A percentile compares a stretch with the other conserved stretches of the same genome.
These are phyloP conservation scores for Tenthredo scrophulariae DNA, from an alignment of 2,888 invertebrate genomes.

Conservation along the genomic window DNA sequence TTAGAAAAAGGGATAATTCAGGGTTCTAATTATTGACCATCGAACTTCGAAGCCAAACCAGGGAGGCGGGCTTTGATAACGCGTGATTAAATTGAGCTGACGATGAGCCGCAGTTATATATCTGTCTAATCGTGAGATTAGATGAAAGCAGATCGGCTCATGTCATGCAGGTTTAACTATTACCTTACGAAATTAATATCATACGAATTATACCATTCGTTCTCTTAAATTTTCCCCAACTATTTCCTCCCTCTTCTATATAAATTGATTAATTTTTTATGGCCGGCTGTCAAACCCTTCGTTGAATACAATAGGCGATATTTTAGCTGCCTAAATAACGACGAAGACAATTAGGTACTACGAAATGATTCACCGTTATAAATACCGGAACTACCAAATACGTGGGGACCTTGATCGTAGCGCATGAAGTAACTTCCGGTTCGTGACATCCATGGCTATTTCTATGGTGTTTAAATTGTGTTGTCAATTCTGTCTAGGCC, in stretches of 20 bases:
- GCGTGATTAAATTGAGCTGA: conserved; percentile 34
- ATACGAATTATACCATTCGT: not conserved
- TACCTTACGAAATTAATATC: not conserved
- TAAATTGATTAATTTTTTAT: not conserved
- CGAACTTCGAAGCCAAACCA: too few relatives aligned
- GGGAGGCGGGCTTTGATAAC: not conserved
- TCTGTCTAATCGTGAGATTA: not conserved
- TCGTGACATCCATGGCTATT: not conserved
- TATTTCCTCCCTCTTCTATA: not conserved
- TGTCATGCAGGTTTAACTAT: not conserved
- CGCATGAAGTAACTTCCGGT: conserved; percentile 21
- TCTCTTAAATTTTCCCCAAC: not conserved
- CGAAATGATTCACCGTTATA: not conserved
- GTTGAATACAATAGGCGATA: not conserved
- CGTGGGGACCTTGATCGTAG: not conserved
- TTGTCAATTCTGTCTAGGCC: not conserved
- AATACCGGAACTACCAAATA: conserved; percentile 9
- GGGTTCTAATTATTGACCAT: conserved; percentile 20
- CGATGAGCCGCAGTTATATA: not conserved
- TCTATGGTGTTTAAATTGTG: not conserved
- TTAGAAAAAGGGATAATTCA: conserved; percentile 20
- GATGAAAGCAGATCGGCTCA: not conserved
- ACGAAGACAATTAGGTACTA: not conserved
- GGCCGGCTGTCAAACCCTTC: too few relatives aligned
- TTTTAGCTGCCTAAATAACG: not conserved